Base-by-base conservation (phyloP, 2,797 vertebrate genomes). In the Anas capensis region DNA sequence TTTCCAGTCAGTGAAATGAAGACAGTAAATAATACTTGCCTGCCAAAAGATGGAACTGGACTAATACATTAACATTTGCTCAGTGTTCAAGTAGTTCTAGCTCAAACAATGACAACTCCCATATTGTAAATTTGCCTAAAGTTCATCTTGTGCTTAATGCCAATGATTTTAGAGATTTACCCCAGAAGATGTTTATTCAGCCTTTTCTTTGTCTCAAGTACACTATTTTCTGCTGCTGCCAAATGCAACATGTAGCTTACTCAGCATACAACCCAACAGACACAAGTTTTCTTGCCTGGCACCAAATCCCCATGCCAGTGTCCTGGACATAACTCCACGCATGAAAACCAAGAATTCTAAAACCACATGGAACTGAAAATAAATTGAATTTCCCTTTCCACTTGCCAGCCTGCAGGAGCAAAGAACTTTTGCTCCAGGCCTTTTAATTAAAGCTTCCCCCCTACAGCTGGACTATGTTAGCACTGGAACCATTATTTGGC, bases 361-460 rank as follows among this genome's bases (percentile, higher is more conserved):
- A 95, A 82, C 51, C 75, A 92, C 92, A 70, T 2, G 3, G 77
- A 95, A 72, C 31, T 14, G 31, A 48, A 91, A 82, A 40, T 21
- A 42, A 36, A 68, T 78, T 77, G 64, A 14, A 36, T 88, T 88
- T 86, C 51, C 73, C 46, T 93, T 89, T 72, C 88, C 71, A 44
- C 51, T 92, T 94, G 54, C 77, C 96, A 93, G 42, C 68, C 90
- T 4, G 12, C 34, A 70, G 51, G 48, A 95, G 48, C 31, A 83
- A 72, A 66, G 34, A 54, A 40, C 26, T 72, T 82, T 89, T 83
- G n/a, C 69, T 89, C 77, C 56, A 65, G 68, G 61, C 15, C 64
- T 87, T 95, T 95, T 80, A 93, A 96, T 96, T 92, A 93, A 85
- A 94, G 21, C 73, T 96, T 95, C 78, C 75, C 70, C 88, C 68